Evolutionary conservation across 2,888 invertebrate species (phyloP).

Genomic region (Vanessa cardui): DNA sequence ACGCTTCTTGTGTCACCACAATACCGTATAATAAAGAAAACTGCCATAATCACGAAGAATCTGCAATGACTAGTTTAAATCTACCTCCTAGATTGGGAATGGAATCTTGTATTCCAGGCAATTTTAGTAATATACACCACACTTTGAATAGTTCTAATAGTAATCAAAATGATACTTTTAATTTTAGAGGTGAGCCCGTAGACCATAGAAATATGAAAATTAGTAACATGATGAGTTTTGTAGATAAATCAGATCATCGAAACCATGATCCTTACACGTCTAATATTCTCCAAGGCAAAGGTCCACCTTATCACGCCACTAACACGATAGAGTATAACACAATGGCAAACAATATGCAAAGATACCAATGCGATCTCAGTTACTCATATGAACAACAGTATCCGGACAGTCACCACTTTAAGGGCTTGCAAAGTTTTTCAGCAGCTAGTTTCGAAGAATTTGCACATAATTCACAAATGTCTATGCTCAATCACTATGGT

Average conservation of each 20-base stretch:
- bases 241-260: conserved; percentile 68
- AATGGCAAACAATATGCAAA: conserved; percentile 66
- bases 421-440: conserved; percentile 75
- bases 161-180: conserved; percentile 57
- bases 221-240: conserved; percentile 65
- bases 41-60: conserved; percentile 66
- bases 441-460: conserved; percentile 80
- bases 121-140: conserved; percentile 87
- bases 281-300: conserved; percentile 72
- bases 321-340: conserved; percentile 63
- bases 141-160: conserved; percentile 69
- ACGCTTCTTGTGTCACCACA: conserved; percentile 51
- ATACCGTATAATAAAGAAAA: conserved; percentile 62
- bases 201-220: conserved; percentile 68
- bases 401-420: conserved; percentile 62
- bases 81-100: conserved; percentile 83
- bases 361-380: conserved; percentile 76
- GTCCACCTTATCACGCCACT: conserved; percentile 60
- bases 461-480: conserved; percentile 78
- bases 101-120: conserved; percentile 85
- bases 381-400: conserved; percentile 68
- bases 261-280: conserved; percentile 73
- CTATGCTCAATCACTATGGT: conserved; percentile 78
- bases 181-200: conserved; percentile 70
- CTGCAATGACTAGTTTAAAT: conserved; percentile 79